Evolutionary conservation across 2,888 invertebrate species (phyloP).

Genomic region (Heteropelma amictum): DNA sequence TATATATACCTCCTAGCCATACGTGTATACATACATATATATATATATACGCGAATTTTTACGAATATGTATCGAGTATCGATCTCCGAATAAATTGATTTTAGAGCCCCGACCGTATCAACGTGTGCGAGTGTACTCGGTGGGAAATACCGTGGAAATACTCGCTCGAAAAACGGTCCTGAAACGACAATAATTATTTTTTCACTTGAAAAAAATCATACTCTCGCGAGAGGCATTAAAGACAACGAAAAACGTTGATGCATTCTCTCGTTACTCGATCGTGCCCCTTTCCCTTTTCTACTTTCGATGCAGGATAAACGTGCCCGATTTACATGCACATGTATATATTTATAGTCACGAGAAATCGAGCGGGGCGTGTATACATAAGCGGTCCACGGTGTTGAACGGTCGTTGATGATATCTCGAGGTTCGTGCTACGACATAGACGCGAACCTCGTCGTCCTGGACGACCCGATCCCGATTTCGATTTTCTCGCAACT

Average conservation of each 20-base stretch:
- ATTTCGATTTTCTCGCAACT: constrained; percentile 31
- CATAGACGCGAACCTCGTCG: constrained; percentile 29
- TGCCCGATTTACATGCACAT: constrained; percentile 11
- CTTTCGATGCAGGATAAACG: background rate
- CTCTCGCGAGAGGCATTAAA: too few relatives aligned
- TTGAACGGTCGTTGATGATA: constrained; percentile 47
- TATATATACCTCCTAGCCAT: too few relatives aligned
- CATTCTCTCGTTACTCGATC: background rate
- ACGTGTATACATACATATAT: background rate
- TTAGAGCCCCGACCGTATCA: background rate
- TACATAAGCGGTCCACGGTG: background rate
- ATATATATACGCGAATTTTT: background rate
- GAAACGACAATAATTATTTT: background rate
- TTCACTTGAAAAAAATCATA: too few relatives aligned
- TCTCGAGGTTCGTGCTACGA: constrained; percentile 47
- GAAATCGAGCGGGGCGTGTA: background rate
- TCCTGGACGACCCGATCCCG: constrained; percentile 51
- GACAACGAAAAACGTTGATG: background rate
- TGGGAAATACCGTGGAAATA: too few relatives aligned
- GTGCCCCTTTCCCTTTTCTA: background rate
- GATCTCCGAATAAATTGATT: constrained; percentile 13
- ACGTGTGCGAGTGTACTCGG: too few relatives aligned
- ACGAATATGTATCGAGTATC: background rate
- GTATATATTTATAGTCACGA: constrained; percentile 40
- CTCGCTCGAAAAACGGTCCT: background rate